A percentile compares a stretch with the other conserved stretches of the same genome.
These are phyloP conservation scores for Datnioides undecimradiatus DNA, from an alignment of 2,113 vertebrate genomes.

Conservation along the genomic window DNA sequence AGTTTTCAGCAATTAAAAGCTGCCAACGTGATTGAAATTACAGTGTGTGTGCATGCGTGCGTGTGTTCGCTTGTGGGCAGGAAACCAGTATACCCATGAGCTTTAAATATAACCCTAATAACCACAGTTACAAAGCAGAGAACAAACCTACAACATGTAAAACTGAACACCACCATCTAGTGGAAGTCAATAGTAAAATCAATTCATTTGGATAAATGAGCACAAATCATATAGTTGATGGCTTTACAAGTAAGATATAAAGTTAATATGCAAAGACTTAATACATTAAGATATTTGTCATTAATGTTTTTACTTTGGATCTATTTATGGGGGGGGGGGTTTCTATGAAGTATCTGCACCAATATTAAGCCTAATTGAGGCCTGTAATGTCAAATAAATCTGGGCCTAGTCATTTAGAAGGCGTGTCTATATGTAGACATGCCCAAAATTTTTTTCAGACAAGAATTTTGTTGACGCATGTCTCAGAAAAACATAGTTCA, in stretches of 20 bases:
- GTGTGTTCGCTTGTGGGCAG: background rate
- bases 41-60: background rate
- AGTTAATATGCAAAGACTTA: background rate
- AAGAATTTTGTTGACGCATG: background rate
- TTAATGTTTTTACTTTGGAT: background rate
- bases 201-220: background rate
- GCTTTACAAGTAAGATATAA: background rate
- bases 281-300: background rate
- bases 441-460: too few species aligned
- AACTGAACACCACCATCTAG: slow-evolving; percentile 51
- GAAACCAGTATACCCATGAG: background rate
- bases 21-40: slow-evolving; percentile 19
- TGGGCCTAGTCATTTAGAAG: too few species aligned
- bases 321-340: too few species aligned
- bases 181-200: background rate
- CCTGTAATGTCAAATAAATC: background rate
- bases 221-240: too few species aligned
- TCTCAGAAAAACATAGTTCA: background rate
- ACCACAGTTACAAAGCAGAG: background rate
- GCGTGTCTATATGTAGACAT: too few species aligned
- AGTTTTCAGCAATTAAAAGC: slow-evolving; percentile 72
- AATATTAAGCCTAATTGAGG: background rate
- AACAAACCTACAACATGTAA: background rate
- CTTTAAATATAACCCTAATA: background rate
- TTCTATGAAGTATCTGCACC: background rate